A percentile compares a stretch with the other conserved stretches of the same genome.
These are phyloP conservation scores for Pangasius sanitwongsei DNA, from an alignment of 2,797 vertebrate species.

Conservation along the genomic window DNA sequence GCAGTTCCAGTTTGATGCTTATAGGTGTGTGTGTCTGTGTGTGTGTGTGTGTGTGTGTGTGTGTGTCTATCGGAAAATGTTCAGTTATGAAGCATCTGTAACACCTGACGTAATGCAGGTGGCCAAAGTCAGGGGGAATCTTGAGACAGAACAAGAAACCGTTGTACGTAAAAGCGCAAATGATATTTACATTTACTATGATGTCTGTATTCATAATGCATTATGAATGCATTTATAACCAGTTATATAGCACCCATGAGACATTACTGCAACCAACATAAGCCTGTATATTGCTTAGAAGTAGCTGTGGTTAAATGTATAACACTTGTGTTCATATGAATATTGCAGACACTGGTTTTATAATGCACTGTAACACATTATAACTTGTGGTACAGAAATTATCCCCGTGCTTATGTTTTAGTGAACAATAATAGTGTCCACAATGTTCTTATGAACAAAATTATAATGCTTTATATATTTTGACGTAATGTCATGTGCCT, in stretches of 20 bases:
- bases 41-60: constrained; percentile 20
- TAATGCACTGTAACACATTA: background rate
- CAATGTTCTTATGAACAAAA: background rate
- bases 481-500: background rate
- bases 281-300: background rate
- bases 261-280: background rate
- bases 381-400: background rate
- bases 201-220: background rate
- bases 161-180: background rate
- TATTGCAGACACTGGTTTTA: background rate
- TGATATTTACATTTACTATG: background rate
- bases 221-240: background rate
- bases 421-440: background rate
- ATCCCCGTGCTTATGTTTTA: background rate
- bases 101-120: background rate
- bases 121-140: background rate
- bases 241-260: background rate
- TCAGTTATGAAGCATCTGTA: background rate
- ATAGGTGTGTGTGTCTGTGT: background rate
- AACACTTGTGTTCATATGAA: background rate
- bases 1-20: background rate
- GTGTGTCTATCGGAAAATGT: background rate
- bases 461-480: background rate
- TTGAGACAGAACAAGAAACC: background rate
- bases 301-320: background rate